These are phyloP conservation scores for Naja naja DNA, from an alignment of 2,113 vertebrate genomes.

Conservation along the genomic window DNA sequence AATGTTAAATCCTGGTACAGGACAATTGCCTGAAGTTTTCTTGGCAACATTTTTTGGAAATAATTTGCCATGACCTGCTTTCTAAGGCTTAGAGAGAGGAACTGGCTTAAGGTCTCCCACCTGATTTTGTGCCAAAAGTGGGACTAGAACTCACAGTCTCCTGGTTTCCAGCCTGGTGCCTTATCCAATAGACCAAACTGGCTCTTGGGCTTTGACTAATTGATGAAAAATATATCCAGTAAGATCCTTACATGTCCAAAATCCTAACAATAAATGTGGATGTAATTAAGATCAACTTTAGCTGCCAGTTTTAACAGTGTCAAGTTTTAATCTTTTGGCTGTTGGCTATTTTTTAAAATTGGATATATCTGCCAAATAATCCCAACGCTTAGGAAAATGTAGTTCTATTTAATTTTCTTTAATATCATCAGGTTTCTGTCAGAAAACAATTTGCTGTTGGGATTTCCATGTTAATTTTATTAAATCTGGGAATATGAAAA, in stretches of 20 bases:
- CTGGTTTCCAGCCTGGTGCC: too few relatives aligned
- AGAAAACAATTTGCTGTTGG: background rate
- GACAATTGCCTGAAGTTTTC: too few relatives aligned
- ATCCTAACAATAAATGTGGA: background rate
- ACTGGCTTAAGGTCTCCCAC: too few relatives aligned
- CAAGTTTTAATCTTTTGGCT: background rate
- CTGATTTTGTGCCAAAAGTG: too few relatives aligned
- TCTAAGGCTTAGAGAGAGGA: too few relatives aligned
- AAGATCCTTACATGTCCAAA: background rate
- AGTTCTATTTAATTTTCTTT: background rate
- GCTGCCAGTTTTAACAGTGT: background rate
- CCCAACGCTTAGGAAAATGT: background rate
- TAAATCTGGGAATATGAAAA: background rate
- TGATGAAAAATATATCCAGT: background rate
- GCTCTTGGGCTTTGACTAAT: background rate
- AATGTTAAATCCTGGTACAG: too few relatives aligned
- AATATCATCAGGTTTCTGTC: background rate
- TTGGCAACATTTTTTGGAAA: too few relatives aligned
- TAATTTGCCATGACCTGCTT: too few relatives aligned
- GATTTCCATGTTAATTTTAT: background rate
- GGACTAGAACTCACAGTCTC: too few relatives aligned
- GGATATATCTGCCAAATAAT: background rate
- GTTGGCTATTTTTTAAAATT: background rate
- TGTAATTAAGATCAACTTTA: background rate
- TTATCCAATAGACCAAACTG: too few relatives aligned